Conservation (phyloP, 2,797 vertebrate species). For the Girardinus metallicus region DNA sequence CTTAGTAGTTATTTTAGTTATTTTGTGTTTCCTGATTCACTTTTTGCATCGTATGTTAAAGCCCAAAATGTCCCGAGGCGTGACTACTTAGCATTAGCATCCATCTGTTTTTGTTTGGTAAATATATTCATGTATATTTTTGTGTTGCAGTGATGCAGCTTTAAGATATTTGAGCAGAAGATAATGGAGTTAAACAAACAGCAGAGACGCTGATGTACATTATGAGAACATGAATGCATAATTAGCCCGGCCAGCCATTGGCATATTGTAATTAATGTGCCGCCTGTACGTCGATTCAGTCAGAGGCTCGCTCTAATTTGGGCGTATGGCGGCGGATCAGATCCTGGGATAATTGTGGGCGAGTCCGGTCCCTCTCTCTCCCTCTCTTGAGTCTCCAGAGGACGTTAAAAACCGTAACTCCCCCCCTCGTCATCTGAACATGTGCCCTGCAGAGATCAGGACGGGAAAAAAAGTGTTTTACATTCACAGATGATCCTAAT, state of each 20-base stretch:
- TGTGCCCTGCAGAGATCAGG: constrained; percentile 91
- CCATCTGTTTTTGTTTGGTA: constrained; percentile 14
- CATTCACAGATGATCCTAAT: constrained; percentile 99
- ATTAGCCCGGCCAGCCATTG: constrained; percentile 72
- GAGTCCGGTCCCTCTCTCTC: constrained; percentile 78
- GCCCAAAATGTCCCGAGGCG: not conserved
- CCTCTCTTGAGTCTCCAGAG: constrained; percentile 82
- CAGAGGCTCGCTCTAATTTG: constrained; percentile 70
- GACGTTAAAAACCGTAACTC: constrained; percentile 87
- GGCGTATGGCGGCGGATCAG: constrained; percentile 66
- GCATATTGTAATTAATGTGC: constrained; percentile 76
- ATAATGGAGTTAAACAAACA: constrained; percentile 57
- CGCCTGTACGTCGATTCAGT: constrained; percentile 63
- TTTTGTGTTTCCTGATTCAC: not conserved
- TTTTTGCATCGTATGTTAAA: not conserved
- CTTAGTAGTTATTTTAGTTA: not conserved
- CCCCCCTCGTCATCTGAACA: constrained; percentile 92
- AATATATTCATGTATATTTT: not conserved
- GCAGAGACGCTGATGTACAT: constrained; percentile 59
- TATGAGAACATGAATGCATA: constrained; percentile 74
- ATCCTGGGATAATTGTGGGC: constrained; percentile 89
- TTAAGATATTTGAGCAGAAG: constrained; percentile 47
- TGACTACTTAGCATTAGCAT: not conserved
- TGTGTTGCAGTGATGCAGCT: constrained; percentile 27
- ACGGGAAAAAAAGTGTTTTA: constrained; percentile 84